Evolutionary conservation across 2,888 invertebrate species (phyloP), one percentile per base, ranked within the genome.

Genomic region (Argyresthia goedartella): DNA sequence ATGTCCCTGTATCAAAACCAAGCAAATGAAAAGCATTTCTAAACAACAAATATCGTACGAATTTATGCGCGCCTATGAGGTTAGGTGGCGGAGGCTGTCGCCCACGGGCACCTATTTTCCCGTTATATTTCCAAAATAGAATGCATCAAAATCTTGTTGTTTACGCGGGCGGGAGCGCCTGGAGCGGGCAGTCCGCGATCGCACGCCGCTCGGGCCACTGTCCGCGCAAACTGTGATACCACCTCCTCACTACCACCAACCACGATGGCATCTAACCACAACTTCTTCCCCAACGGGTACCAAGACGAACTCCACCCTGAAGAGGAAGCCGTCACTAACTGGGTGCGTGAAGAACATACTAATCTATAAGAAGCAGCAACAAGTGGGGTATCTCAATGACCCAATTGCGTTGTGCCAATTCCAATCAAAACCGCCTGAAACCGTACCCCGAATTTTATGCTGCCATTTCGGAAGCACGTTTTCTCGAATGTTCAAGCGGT

Each of bases 311-410:
- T 77, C 76, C 85, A 86, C 68, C 85, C 76, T 56, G 89, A 89
- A 57, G 90, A 89, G 58, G 90, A 90, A 72, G 84, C 84, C 55
- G 89, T 89, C 65, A 76, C 81, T 64, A 89, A 88, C 67, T 90
- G 90, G 90, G 90, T 90, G 88, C 78, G 88, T 49, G 48, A 16
- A 16, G n/a, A 25, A 25, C 6, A 25, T 4, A 25, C 25, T 25
- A 25, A 25, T 25, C 25, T 33, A 44, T 39, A n/a, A 39, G 10
- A 2, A 25, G 13, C 13, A 13, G 10, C 41, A 41, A 41, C 41
- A 25, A 25, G 25, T 25, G 25, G 25, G 25, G 25, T 25, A 25
- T 6, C 47, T 11, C 8, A 47, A 15, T 34, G 13, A 47, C 47
- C 47, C 13, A 47, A 25, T 47, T 47, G 34, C 34, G 8, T 16